phyloP scores from a whole-genome alignment of 2,113 vertebrate species.

The Chlorocebus sabaeus region DNA sequence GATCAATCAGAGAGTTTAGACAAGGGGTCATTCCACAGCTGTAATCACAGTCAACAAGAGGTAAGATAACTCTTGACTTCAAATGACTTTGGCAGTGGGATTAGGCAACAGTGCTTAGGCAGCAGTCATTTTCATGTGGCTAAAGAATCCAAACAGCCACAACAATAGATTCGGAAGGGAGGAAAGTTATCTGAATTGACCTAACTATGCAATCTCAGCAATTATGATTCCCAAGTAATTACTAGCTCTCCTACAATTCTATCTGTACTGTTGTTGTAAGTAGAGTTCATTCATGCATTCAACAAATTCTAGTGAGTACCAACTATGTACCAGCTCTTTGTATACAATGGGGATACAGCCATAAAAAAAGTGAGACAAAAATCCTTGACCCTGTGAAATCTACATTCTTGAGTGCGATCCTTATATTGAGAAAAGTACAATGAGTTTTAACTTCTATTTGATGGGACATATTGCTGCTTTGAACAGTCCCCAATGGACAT shows the following conservation, averaged over 20 bases:
- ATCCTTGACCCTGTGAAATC: not conserved
- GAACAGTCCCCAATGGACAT: not conserved
- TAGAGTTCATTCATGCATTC: not conserved
- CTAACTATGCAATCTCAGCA: constrained; percentile 20
- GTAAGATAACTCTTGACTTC: not conserved
- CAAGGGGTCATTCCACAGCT: not conserved
- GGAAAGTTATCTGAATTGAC: not conserved
- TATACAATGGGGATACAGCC: not conserved
- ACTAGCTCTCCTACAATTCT: not conserved
- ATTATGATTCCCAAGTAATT: not conserved
- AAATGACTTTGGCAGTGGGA: not conserved
- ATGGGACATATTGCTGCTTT: not conserved
- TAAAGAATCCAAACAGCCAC: constrained; percentile 10
- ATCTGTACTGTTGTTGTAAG: not conserved
- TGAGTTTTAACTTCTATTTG: not conserved
- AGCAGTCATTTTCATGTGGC: constrained; percentile 21
- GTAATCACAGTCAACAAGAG: not conserved
- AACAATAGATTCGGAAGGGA: constrained; percentile 33
- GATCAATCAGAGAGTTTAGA: not conserved
- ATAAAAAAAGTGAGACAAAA: not conserved
- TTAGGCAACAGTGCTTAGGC: constrained; percentile 3
- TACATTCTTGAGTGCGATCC: not conserved
- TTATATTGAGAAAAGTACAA: not conserved
- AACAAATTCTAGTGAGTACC: not conserved
- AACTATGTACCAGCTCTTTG: not conserved